A percentile compares a stretch with the other conserved stretches of the same genome.
Conservation (phyloP, 2,113 vertebrate genomes). For the Uropsilus gracilis region DNA sequence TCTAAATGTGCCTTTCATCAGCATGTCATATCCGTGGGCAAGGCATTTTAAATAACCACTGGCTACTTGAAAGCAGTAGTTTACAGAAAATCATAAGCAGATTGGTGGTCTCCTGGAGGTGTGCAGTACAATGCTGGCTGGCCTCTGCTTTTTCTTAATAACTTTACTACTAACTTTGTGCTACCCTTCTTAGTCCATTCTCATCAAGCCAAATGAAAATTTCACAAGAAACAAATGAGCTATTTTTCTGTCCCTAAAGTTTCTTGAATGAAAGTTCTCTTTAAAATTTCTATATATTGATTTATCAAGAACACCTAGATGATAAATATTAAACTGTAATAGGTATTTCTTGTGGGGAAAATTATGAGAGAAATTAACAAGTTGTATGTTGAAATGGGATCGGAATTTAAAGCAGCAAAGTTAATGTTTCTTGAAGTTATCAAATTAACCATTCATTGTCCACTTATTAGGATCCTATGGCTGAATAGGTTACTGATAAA, state of each 20-base stretch:
- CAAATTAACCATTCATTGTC: constrained; percentile 16
- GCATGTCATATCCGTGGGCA: not conserved
- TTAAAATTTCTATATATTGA: constrained; percentile 29
- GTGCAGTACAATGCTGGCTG: not conserved
- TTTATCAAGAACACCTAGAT: constrained; percentile 41
- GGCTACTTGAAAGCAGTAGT: not conserved
- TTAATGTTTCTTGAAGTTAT: constrained; percentile 38
- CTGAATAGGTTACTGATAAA: constrained; percentile 44
- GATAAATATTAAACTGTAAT: constrained; percentile 26
- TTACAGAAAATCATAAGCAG: constrained; percentile 10
- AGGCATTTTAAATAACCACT: not conserved
- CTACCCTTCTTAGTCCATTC: constrained; percentile 33
- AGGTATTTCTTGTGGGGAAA: not conserved
- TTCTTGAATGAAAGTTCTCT: constrained; percentile 1
- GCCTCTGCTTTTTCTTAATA: constrained; percentile 16
- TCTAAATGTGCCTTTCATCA: constrained; percentile 39
- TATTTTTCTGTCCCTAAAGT: not conserved
- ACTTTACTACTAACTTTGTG: not conserved
- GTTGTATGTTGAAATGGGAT: constrained; percentile 49
- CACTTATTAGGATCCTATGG: not conserved
- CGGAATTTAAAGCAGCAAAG: constrained; percentile 32
- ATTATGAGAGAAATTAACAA: not conserved
- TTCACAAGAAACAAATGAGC: not conserved
- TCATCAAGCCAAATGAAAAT: constrained; percentile 55
- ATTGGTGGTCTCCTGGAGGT: not conserved